Evolutionary conservation across 2,797 vertebrate genomes (phyloP), one percentile per base, ranked within the genome.

Genomic region (Sebastes flavidus): DNA sequence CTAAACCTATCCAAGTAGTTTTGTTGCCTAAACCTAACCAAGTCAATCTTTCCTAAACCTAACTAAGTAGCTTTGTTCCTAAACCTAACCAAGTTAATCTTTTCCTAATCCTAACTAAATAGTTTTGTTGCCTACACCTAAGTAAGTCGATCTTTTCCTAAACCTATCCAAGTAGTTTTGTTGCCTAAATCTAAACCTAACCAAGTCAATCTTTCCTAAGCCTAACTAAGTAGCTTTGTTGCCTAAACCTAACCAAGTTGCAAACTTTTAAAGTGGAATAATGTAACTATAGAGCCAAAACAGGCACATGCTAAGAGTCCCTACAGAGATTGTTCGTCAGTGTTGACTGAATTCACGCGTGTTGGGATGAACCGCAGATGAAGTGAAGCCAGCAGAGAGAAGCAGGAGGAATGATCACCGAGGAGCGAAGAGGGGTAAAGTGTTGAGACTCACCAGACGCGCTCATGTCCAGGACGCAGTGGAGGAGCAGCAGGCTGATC

Each of bases 381-480:
- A 9, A 62, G 60, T 12, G 18, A 42, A 65, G 65, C 52, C 70
- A 66, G 32, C 22, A 75, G 71, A 42, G 38, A 27, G 34, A 6
- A 55, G 36, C 61, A 14, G 25, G 14, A 16, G 13, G 18, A 29
- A 34, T 11, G 42, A 46, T 71, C n/a, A 60, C 60, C 8, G 12
- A 32, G 24, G 8, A 14, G 38, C 13, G 9, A 30, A 12, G 10
- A 29, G 22, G 16, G 29, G 16, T 18, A n/a, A 55, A 5, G 62
- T 58, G 1, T 11, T 2, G 13, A 14, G 49, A 91, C 96, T 94
- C 92, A 96, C 96, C 95, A 38, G 93, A 88, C 68, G 92, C 94
- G 83, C 84, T 79, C 83, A 89, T 81, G 75, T 90, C 90, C 90
- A 86, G 66, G 72, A 91, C 73, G 8, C 88, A 62, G 3, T 91